A percentile compares a stretch with the other conserved stretches of the same genome.
Evolutionary conservation across 2,113 vertebrate species (phyloP).

Genomic region (Rhea americana): DNA sequence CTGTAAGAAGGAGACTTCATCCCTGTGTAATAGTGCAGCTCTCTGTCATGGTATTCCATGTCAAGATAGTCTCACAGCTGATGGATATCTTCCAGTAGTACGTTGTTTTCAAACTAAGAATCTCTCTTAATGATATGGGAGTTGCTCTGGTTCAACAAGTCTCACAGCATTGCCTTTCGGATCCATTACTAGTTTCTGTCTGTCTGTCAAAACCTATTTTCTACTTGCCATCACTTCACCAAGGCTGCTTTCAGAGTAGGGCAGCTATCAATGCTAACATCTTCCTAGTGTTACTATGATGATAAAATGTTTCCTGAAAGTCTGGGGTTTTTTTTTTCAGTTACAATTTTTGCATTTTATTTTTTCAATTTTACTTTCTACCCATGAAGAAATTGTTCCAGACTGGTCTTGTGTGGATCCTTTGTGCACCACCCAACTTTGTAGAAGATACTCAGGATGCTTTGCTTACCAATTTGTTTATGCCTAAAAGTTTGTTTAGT

Average conservation of each 20-base stretch:
- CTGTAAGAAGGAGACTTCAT: not conserved
- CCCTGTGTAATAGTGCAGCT: not conserved
- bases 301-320: not conserved
- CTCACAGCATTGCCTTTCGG: slow-evolving; percentile 35
- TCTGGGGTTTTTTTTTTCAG: not conserved
- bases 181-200: slow-evolving; percentile 4
- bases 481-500: not conserved
- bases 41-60: not conserved
- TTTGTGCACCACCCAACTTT: not conserved
- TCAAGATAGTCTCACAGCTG: not conserved
- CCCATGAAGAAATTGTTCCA: not conserved
- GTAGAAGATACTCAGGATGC: not conserved
- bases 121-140: not conserved
- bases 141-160: slow-evolving; percentile 29
- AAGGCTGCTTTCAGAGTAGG: not conserved
- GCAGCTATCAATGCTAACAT: not conserved
- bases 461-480: not conserved
- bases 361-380: not conserved
- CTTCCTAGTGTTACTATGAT: not conserved
- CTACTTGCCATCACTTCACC: not conserved
- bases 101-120: slow-evolving; percentile 12
- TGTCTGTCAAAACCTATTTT: slow-evolving; percentile 34
- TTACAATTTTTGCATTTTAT: not conserved
- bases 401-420: not conserved
- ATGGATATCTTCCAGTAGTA: not conserved